These are phyloP conservation scores for Nettapus auritus DNA, from an alignment of 2,113 vertebrate genomes.

Conservation along the genomic window DNA sequence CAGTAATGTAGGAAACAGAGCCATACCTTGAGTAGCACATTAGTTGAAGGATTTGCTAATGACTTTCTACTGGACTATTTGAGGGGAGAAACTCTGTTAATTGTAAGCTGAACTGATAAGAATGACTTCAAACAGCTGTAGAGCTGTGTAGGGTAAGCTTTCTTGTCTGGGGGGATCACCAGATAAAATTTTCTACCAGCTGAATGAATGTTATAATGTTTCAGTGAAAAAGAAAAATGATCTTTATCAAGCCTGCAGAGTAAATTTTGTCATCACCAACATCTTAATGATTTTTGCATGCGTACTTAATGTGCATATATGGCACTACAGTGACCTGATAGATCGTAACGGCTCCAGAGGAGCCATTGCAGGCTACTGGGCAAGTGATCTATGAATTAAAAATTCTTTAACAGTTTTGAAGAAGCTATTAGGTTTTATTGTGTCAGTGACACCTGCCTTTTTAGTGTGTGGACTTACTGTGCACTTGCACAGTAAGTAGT, in stretches of 20 bases:
- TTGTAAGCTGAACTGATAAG: neutral
- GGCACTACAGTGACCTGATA: constrained; percentile 61
- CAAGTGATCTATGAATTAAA: constrained; percentile 73
- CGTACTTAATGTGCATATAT: constrained; percentile 61
- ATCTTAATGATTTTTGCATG: constrained; percentile 73
- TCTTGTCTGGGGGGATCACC: neutral
- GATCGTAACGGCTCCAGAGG: constrained; percentile 72
- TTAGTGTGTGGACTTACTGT: constrained; percentile 14
- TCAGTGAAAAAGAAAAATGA: constrained; percentile 41
- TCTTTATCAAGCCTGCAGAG: constrained; percentile 57
- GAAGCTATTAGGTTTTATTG: constrained; percentile 45
- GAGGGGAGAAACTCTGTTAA: neutral
- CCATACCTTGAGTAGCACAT: neutral
- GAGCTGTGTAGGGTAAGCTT: neutral
- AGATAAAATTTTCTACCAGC: neutral
- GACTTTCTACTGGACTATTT: neutral
- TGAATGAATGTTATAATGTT: constrained; percentile 10
- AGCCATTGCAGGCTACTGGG: constrained; percentile 68
- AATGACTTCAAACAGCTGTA: neutral
- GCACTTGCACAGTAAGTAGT: neutral
- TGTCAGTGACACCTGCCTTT: constrained; percentile 61
- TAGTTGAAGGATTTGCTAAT: neutral
- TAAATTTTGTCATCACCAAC: constrained; percentile 73
- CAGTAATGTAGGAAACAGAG: neutral
- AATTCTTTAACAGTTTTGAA: constrained; percentile 67